A percentile compares a stretch with the other conserved stretches of the same genome.
Conservation (phyloP, 2,797 vertebrate species). For the Siniperca scherzeri region DNA sequence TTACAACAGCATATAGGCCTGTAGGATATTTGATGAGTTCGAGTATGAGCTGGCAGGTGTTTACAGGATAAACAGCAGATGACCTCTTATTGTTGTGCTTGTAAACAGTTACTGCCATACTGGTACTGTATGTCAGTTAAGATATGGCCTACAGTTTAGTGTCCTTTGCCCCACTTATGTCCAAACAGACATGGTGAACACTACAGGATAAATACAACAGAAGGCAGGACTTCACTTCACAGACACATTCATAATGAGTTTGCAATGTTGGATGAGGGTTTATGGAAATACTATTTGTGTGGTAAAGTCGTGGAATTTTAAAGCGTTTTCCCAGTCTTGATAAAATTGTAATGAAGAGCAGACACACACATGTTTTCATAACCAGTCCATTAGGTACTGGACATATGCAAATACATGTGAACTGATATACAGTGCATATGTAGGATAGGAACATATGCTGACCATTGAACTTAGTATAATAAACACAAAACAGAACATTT, state of each 20-base stretch:
- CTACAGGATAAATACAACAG: neutral
- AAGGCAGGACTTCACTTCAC: neutral
- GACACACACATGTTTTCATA: neutral
- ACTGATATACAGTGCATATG: neutral
- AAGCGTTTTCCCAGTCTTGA: neutral
- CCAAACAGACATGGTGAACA: conserved; percentile 16
- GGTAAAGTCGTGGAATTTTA: neutral
- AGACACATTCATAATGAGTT: neutral
- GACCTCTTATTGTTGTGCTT: neutral
- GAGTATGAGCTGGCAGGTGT: conserved; percentile 18
- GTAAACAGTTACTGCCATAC: conserved; percentile 25
- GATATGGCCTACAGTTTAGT: neutral
- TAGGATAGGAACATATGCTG: neutral
- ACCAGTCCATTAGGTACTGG: neutral
- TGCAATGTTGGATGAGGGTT: neutral
- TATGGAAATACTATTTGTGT: neutral
- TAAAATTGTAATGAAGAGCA: neutral
- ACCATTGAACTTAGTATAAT: neutral
- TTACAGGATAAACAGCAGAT: conserved; percentile 47
- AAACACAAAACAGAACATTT: neutral
- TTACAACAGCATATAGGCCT: neutral
- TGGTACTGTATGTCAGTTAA: conserved; percentile 7
- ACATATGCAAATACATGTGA: neutral
- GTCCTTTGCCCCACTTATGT: conserved; percentile 26
- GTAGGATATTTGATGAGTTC: neutral